Percentiles rank a stretch among this genome's conserved stretches.
Conservation (phyloP, 2,797 vertebrate species). For the Paguma larvata region DNA sequence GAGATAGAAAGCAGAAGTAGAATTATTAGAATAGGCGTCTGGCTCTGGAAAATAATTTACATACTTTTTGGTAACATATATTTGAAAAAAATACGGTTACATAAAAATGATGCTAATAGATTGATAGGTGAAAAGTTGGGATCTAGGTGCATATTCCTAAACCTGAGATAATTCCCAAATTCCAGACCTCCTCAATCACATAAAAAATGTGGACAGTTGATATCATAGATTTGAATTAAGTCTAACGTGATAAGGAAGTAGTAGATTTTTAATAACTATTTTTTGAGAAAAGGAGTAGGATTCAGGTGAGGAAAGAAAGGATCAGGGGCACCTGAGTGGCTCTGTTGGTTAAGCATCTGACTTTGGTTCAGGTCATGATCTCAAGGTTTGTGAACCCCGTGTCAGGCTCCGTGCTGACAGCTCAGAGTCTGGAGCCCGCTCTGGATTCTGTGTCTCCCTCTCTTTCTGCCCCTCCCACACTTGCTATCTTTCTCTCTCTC, state of each 20-base stretch:
- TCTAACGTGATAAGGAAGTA: not conserved
- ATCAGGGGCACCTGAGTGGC: too few species aligned
- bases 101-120: not conserved
- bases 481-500: too few species aligned
- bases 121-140: conserved; percentile 24
- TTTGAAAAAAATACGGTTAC: conserved; percentile 27
- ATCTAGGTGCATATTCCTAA: not conserved
- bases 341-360: too few species aligned
- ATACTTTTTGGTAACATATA: not conserved
- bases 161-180: not conserved
- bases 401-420: too few species aligned
- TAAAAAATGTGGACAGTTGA: not conserved
- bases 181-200: not conserved
- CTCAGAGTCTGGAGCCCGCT: too few species aligned
- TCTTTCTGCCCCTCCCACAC: too few species aligned
- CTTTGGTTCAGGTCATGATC: too few species aligned
- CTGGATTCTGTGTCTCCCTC: too few species aligned
- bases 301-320: not conserved
- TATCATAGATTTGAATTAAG: not conserved
- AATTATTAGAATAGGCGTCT: not conserved
- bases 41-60: not conserved
- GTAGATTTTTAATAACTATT: not conserved
- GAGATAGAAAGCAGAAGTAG: conserved; percentile 3
- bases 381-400: too few species aligned
- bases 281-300: not conserved